Base-by-base conservation (phyloP, 1,140 invertebrate species). In the Sitobion miscanthi region DNA sequence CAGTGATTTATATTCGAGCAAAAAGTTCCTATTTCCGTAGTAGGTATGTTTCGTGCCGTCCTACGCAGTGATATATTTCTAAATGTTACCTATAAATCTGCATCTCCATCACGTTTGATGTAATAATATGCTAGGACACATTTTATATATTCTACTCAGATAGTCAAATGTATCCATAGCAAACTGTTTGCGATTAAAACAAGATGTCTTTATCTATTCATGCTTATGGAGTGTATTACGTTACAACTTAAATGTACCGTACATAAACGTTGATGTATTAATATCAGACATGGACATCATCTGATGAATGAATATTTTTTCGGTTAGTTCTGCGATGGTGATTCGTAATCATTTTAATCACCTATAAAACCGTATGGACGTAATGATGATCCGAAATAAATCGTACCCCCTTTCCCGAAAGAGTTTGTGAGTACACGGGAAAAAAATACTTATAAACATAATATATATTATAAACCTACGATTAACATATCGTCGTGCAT, bases 401-500 rank as follows among this genome's bases (percentile, higher is more conserved):
- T 17, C 62, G 9, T 69, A 57, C 7, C 1, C 7, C 30, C 14
- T 69, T 69, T 69, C 62, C 5, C 14, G 5, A 77, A 77, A 77
- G n/a, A 77, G 14, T 14, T n/a, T 17, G 62, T 77, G 62, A 77
- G 62, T 77, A n/a, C n/a, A 14, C n/a, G 62, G n/a, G 62, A 77
- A 77, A n/a, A 77, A 77, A 77, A n/a, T 77, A 77, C 62, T 77
- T 77, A n/a, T 77, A 77, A 69, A 77, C 62, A 17, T 69, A 42
- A 42, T 42, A 42, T 42, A 42, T 42, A 77, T 35, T n/a, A 77
- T 77, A 57, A 9, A n/a, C 5, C 52, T 77, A 77, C 62, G n/a
- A 77, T 77, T 77, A 77, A 77, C n/a, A 77, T 77, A 11, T 77
- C 62, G 17, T 7, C 86, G 30, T 86, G 85, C 45, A 86, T 86